These are phyloP conservation scores for Cladorhizidae sp. DNA, from an alignment of 37 sponge, comb jelly and placozoan species.

Conservation along the genomic window DNA sequence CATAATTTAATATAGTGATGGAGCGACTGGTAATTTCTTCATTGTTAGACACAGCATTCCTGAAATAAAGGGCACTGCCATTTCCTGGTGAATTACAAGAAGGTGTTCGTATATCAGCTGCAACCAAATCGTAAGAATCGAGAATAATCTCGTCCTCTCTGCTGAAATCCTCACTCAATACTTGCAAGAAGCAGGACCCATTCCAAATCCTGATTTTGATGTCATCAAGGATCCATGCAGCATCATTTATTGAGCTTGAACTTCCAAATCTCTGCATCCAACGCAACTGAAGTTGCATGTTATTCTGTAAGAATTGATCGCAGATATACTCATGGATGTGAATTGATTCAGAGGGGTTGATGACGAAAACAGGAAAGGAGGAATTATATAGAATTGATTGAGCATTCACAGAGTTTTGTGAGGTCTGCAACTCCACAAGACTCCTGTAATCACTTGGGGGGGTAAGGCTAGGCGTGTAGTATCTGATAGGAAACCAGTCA, in stretches of 20 bases:
- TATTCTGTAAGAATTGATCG: background rate
- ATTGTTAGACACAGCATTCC: too few relatives aligned
- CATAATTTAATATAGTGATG: too few relatives aligned
- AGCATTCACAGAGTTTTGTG: background rate
- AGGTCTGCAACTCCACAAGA: background rate
- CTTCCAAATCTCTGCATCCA: conserved; percentile 10
- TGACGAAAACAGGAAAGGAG: background rate
- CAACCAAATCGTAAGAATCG: too few relatives aligned
- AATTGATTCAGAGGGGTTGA: background rate
- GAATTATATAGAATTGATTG: background rate
- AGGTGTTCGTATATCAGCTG: too few relatives aligned
- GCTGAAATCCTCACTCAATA: background rate
- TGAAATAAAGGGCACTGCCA: too few relatives aligned
- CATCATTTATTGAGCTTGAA: background rate
- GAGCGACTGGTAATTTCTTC: too few relatives aligned
- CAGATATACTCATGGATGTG: conserved; percentile 1
- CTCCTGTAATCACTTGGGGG: background rate
- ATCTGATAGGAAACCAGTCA: conserved; percentile 9
- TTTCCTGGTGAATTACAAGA: too few relatives aligned
- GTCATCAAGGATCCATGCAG: conserved; percentile 10
- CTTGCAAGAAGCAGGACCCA: background rate
- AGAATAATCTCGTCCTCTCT: too few relatives aligned
- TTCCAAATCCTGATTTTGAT: background rate
- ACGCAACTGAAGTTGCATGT: background rate
- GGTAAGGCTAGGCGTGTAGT: background rate